Percentiles rank a stretch among this genome's conserved stretches.
phyloP scores from a whole-genome alignment of 2,888 invertebrate species.

The Adelognathus sp. region DNA sequence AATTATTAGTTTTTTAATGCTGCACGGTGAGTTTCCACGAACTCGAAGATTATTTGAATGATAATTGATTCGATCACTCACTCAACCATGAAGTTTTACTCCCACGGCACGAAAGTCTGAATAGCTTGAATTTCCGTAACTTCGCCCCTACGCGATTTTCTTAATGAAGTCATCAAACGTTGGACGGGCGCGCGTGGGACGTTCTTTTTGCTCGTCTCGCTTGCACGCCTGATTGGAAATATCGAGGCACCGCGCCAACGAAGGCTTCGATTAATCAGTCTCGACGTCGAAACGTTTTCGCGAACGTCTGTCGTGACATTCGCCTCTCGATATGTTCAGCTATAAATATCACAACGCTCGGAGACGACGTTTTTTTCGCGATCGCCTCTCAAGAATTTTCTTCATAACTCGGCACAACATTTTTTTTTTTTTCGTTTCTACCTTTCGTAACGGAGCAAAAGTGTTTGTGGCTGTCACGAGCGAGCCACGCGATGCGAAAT shows the following conservation, averaged over 20 bases:
- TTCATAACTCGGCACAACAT: not conserved
- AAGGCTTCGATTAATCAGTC: conserved; percentile 38
- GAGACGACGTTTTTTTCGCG: not conserved
- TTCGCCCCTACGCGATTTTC: not conserved
- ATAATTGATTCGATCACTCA: not conserved
- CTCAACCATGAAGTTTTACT: not conserved
- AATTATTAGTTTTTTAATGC: not conserved
- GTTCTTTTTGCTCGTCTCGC: not conserved
- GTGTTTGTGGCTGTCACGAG: conserved; percentile 26
- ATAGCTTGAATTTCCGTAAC: not conserved
- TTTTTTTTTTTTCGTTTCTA: conserved; percentile 3
- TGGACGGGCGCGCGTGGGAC: not conserved
- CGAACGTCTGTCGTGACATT: conserved; percentile 9
- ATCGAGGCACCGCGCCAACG: conserved; percentile 1
- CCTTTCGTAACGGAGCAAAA: conserved; percentile 42
- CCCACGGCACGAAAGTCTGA: not conserved
- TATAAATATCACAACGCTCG: conserved; percentile 35
- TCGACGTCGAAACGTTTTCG: conserved; percentile 28
- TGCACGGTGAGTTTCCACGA: not conserved
- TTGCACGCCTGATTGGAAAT: conserved; percentile 5
- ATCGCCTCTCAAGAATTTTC: not conserved
- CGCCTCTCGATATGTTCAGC: conserved; percentile 27
- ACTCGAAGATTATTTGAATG: not conserved
- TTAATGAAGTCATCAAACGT: conserved; percentile 2
- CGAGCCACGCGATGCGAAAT: conserved; percentile 43